Percentiles rank a stretch among this genome's conserved stretches.
phyloP scores from a whole-genome alignment of 1,140 invertebrate species.

The Mamestra configurata region DNA sequence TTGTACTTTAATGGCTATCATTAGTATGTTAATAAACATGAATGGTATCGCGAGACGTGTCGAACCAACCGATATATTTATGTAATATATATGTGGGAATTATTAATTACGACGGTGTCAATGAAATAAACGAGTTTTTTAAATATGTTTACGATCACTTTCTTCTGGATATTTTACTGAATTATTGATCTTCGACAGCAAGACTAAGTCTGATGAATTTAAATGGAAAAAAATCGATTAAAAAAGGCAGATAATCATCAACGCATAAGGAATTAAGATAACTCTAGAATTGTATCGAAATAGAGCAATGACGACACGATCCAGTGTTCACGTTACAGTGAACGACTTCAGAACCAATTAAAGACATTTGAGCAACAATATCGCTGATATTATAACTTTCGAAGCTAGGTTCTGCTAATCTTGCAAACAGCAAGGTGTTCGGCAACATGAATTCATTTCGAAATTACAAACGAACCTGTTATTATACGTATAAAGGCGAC shows the following conservation, averaged over 20 bases:
- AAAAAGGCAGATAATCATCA: no score
- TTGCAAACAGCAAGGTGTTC: slow-evolving; percentile 36
- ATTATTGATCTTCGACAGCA: background rate
- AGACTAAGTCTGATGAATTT: no score
- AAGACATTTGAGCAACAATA: slow-evolving; percentile 15
- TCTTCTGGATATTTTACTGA: slow-evolving; percentile 20
- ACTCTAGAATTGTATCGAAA: background rate
- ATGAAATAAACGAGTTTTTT: slow-evolving; percentile 32
- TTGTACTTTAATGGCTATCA: slow-evolving; percentile 9
- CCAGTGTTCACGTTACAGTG: slow-evolving; percentile 3
- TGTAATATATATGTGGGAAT: slow-evolving; percentile 13
- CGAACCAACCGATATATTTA: slow-evolving; percentile 6
- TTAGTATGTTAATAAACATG: slow-evolving; percentile 28
- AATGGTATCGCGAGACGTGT: background rate
- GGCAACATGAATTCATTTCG: slow-evolving; percentile 43
- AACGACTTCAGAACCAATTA: slow-evolving; percentile 28
- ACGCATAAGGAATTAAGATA: no score
- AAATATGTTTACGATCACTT: slow-evolving; percentile 2
- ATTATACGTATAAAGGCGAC: slow-evolving; percentile 24
- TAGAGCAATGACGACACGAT: background rate
- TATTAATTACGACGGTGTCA: slow-evolving; percentile 18
- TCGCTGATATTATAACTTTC: slow-evolving; percentile 25
- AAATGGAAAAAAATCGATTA: no score
- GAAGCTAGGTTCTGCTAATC: slow-evolving; percentile 20
- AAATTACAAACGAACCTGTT: slow-evolving; percentile 42